A percentile compares a stretch with the other conserved stretches of the same genome.
These are phyloP conservation scores for Lipotes vexillifer DNA, from an alignment of 2,113 vertebrate genomes.

Conservation along the genomic window DNA sequence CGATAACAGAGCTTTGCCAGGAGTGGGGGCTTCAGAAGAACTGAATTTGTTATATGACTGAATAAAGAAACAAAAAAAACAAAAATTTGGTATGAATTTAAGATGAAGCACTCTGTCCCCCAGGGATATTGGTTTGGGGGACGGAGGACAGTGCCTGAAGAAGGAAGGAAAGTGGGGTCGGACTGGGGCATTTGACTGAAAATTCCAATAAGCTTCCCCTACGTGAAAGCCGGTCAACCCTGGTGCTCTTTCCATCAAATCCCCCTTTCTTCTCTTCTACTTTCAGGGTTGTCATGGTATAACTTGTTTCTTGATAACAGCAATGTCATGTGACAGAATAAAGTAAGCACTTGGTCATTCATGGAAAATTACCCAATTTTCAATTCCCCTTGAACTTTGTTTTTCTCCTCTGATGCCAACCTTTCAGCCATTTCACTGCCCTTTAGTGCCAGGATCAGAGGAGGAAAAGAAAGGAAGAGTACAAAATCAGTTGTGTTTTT, in stretches of 20 bases:
- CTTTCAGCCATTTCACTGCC: not conserved
- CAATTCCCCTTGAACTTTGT: slow-evolving; percentile 50
- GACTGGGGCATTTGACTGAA: not conserved
- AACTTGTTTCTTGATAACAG: not conserved
- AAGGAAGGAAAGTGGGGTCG: too few species aligned
- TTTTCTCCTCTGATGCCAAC: slow-evolving; percentile 35
- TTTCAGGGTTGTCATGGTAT: not conserved
- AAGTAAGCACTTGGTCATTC: not conserved
- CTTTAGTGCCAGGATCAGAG: slow-evolving; percentile 19
- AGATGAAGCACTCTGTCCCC: not conserved
- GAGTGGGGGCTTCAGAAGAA: not conserved
- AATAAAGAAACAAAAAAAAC: not conserved
- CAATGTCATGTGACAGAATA: not conserved
- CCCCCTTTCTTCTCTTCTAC: not conserved
- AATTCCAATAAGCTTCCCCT: not conserved
- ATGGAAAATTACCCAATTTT: slow-evolving; percentile 34
- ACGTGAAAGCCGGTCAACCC: not conserved
- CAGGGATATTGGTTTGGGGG: not conserved
- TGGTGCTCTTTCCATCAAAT: not conserved
- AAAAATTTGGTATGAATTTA: not conserved
- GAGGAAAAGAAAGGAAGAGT: not conserved
- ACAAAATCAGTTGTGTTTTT: not conserved
- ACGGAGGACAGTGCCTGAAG: rapidly evolving
- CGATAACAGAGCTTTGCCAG: not conserved
- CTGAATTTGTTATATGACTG: not conserved